phyloP scores from a whole-genome alignment of 2,797 vertebrate genomes.

The Ibycter americanus region DNA sequence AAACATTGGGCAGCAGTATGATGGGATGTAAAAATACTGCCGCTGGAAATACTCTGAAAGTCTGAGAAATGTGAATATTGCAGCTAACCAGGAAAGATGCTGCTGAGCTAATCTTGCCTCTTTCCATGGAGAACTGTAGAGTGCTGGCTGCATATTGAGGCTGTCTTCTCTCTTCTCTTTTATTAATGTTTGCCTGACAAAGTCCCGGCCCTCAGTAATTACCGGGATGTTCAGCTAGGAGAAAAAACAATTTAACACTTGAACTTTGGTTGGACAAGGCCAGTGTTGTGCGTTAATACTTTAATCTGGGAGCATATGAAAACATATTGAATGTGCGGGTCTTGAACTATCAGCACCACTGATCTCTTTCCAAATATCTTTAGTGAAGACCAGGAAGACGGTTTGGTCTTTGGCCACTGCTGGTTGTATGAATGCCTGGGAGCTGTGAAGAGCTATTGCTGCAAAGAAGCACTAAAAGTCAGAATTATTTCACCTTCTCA shows the following conservation, averaged over 20 bases:
- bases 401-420: background rate
- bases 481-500: background rate
- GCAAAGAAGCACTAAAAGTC: background rate
- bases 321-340: background rate
- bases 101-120: background rate
- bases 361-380: background rate
- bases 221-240: background rate
- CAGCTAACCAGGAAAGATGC: background rate
- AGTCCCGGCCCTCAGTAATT: background rate
- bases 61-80: background rate
- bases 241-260: background rate
- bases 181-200: background rate
- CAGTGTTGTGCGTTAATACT: background rate
- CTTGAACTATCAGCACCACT: background rate
- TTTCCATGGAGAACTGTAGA: background rate
- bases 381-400: background rate
- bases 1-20: background rate
- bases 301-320: background rate
- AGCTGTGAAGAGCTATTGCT: background rate
- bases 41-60: background rate
- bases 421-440: background rate
- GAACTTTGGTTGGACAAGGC: background rate
- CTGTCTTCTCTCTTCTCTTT: background rate
- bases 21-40: background rate
- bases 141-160: background rate